Evolutionary conservation across 2,888 invertebrate species (phyloP), one percentile per base, ranked within the genome.

Genomic region (Hirtodrosophila confusa): DNA sequence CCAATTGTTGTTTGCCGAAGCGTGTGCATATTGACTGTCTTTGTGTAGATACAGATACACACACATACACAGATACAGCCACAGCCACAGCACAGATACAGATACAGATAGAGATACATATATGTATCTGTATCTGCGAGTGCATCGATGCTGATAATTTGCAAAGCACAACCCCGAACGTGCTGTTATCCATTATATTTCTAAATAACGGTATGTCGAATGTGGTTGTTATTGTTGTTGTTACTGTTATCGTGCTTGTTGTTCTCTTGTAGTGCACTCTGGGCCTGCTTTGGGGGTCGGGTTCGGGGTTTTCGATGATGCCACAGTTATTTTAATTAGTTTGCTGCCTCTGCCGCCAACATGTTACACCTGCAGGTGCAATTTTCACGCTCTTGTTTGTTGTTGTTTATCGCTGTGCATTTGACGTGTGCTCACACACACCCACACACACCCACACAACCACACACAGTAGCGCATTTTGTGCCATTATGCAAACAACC

Each of bases 361-460:
- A 33, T 75, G 53, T 50, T 53, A 68, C 61, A 48, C 6, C 71
- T 64, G 69, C 85, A 86, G 87, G 87, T 82, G 87, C 68, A 75
- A 61, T 63, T 56, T 80, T 71, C 65, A 58, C 63, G 80, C 75
- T 66, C 50, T 41, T 67, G 61, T 62, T 63, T 55, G 29, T 24
- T 62, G 54, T n/a, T 49, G 35, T 29, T 43, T 33, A 27, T 61
- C 10, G 31, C n/a, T n/a, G 4, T 55, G 57, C 55, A 56, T 53
- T 58, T 70, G 76, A 66, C 71, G 58, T 62, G 57, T 39, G n/a
- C 29, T 7, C 27, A 12, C 36, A 33, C 23, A 54, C 39, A 29
- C 24, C 4, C 17, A 27, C 39, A 35, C 57, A 43, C 27, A 27
- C 27, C 11, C 36, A 12, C 36, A 37, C 29, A 37, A 39, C 9